These are phyloP conservation scores for Trypoxylon attenuatum DNA, from an alignment of 2,888 invertebrate genomes.

Conservation along the genomic window DNA sequence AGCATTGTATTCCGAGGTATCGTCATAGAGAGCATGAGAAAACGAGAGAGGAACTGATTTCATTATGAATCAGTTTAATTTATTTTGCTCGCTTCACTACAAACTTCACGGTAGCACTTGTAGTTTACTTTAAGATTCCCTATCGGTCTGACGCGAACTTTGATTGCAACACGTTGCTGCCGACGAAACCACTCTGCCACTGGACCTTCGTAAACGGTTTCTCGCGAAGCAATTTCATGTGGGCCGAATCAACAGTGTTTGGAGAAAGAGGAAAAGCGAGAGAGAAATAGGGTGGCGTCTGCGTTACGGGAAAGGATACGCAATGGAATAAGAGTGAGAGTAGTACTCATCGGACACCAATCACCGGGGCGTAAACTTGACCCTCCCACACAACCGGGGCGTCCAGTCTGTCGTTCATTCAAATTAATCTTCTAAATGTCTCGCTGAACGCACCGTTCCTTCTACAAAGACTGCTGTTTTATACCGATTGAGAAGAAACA, in stretches of 20 bases:
- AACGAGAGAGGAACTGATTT: too few relatives aligned
- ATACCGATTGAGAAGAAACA: constrained; percentile 28
- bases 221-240: constrained; percentile 60
- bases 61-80: too few relatives aligned
- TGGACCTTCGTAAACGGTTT: constrained; percentile 43
- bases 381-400: constrained; percentile 45
- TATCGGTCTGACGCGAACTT: constrained; percentile 6
- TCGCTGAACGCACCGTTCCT: constrained; percentile 38
- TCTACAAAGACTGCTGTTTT: constrained; percentile 48
- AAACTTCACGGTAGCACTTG: too few relatives aligned
- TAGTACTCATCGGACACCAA: constrained; percentile 54
- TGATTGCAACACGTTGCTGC: neutral
- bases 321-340: constrained; percentile 30
- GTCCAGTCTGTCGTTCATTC: constrained; percentile 61
- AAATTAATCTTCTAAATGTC: constrained; percentile 61
- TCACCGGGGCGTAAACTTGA: constrained; percentile 63
- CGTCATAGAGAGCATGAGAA: too few relatives aligned
- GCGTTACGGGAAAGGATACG: constrained; percentile 9
- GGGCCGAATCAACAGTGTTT: constrained; percentile 46
- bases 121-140: too few relatives aligned
- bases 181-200: constrained; percentile 29
- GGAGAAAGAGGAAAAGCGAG: neutral
- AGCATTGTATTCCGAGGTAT: too few relatives aligned
- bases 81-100: too few relatives aligned
- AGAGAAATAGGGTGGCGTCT: neutral